Evolutionary conservation across 2,888 invertebrate genomes (phyloP), one percentile per base, ranked within the genome.

Genomic region (Andrena hattorfiana): DNA sequence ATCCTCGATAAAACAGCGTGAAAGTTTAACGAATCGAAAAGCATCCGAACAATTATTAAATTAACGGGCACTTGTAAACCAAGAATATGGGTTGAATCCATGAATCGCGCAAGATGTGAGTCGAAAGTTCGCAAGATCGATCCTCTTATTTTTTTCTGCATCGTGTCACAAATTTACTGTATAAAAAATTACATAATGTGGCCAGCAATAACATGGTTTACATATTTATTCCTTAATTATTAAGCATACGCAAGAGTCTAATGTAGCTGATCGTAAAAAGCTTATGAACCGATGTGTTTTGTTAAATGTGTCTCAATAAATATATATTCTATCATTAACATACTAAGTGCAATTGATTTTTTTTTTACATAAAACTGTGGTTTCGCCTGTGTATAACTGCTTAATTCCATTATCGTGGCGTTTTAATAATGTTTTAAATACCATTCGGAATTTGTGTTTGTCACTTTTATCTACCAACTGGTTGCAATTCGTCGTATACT

Each of bases 61-160:
- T 60, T 49, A 60, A n/a, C 7, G 7, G 1, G 23, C 23, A 30
- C 23, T 63, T 64, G 42, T 71, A 26, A 68, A 20, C 0, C 7
- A 10, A 35, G 69, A 54, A 56, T 66, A 85, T 85, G 85, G 85
- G 72, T 74, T 80, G 71, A 80, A 66, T 70, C 42, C 10, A 42
- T 64, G 51, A 73, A 49, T 77, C n/a, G 54, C 8, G 59, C 67
- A 64, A 72, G 59, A 74, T 63, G 67, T 71, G 28, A 83, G 74
- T 83, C 49, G 7, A 66, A 49, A n/a, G 5, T 69, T 28, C 49
- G 30, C 49, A 54, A 63, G 51, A 62, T 69, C 16, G 42, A 42
- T 16, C 16, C 42, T 42, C 32, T 2, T 62, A 26, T 48, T 48
- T 16, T 16, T 54, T 23, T 59, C 72, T 49, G 8, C 20, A 8